Percentiles rank a stretch among this genome's conserved stretches.
Evolutionary conservation across 2,888 invertebrate species (phyloP).

Genomic region (Melanophora roralis): DNA sequence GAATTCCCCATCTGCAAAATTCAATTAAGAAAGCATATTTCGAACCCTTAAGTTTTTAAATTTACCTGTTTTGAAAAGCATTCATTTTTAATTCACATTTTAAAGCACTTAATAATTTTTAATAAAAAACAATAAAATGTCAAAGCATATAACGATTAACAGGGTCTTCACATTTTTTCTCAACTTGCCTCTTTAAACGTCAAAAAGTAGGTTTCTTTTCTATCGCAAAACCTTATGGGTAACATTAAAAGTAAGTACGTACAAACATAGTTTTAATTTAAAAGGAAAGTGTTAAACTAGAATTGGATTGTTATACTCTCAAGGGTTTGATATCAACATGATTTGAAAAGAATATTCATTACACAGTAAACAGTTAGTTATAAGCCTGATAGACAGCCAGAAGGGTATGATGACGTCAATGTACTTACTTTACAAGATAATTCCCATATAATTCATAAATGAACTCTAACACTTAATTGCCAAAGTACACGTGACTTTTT

Average conservation of each 20-base stretch:
- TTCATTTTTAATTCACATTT: too few species aligned
- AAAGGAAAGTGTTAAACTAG: slow-evolving; percentile 35
- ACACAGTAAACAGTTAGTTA: background rate
- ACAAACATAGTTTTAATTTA: background rate
- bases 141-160: background rate
- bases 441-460: slow-evolving; percentile 46
- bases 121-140: background rate
- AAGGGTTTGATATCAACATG: background rate
- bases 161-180: background rate
- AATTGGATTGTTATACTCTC: slow-evolving; percentile 46
- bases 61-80: too few species aligned
- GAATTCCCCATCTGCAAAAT: too few species aligned
- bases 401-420: background rate
- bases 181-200: background rate
- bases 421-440: slow-evolving; percentile 27
- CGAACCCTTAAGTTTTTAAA: too few species aligned
- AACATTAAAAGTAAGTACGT: background rate
- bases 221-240: background rate
- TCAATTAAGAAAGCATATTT: too few species aligned
- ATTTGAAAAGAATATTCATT: background rate
- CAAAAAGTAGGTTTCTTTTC: slow-evolving; percentile 21
- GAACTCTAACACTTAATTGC: slow-evolving; percentile 39
- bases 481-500: slow-evolving; percentile 54
- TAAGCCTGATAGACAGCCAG: background rate
- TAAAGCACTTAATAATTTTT: too few species aligned